A percentile compares a stretch with the other conserved stretches of the same genome.
phyloP scores from a whole-genome alignment of 2,888 invertebrate genomes.

The Caenorhabditis sp. region DNA sequence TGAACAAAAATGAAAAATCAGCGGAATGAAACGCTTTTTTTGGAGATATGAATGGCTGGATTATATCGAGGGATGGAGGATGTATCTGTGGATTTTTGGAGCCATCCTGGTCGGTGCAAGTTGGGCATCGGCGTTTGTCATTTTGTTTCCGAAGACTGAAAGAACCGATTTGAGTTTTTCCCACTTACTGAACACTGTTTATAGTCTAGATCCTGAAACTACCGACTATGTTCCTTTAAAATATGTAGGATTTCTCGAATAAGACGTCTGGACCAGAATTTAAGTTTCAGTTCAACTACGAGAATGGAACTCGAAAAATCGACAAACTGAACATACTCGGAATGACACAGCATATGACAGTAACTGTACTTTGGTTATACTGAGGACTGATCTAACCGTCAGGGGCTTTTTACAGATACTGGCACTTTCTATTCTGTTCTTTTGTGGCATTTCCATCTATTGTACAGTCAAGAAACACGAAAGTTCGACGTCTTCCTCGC shows the following conservation, averaged over 20 bases:
- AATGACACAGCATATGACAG: slow-evolving; percentile 1
- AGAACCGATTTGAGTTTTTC: not conserved
- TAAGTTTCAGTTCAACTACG: not conserved
- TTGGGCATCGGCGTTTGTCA: not conserved
- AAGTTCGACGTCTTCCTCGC: not conserved
- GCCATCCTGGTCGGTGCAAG: not conserved
- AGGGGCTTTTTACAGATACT: slow-evolving; percentile 6
- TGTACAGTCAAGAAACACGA: slow-evolving; percentile 2
- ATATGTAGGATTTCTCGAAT: slow-evolving; percentile 27
- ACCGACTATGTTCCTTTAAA: slow-evolving; percentile 19
- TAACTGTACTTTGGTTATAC: not conserved
- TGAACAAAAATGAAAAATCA: not conserved
- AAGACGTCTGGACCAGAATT: no score
- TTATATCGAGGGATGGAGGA: slow-evolving; percentile 1
- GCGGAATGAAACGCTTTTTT: not conserved
- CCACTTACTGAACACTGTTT: not conserved
- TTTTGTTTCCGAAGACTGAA: not conserved
- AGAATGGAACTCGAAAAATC: not conserved
- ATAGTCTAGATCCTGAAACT: not conserved
- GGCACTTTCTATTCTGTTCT: slow-evolving; percentile 4
- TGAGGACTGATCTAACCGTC: not conserved
- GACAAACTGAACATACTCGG: slow-evolving; percentile 2
- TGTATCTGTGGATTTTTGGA: not conserved
- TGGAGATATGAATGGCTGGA: slow-evolving; percentile 2
- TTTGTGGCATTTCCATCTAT: slow-evolving; percentile 22